These are phyloP conservation scores for Gadopsis marmoratus DNA, from an alignment of 2,797 vertebrate genomes.

Conservation along the genomic window DNA sequence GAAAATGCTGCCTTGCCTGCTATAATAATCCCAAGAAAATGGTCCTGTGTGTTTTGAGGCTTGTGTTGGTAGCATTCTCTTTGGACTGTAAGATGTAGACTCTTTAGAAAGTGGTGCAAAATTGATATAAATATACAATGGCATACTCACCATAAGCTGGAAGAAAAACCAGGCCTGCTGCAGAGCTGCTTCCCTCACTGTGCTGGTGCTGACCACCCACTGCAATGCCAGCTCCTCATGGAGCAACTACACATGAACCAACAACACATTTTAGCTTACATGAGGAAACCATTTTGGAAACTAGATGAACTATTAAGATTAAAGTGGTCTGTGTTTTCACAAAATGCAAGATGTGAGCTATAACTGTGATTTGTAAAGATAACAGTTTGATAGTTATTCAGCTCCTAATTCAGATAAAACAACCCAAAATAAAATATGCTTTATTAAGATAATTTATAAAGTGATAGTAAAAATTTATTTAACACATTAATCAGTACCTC, in stretches of 20 bases:
- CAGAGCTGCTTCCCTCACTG: constrained; percentile 89
- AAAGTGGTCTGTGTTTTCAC: background rate
- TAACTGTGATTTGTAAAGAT: constrained; percentile 13
- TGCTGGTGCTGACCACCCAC: constrained; percentile 93
- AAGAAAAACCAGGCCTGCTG: constrained; percentile 97
- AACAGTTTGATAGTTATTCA: background rate
- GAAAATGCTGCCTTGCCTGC: background rate
- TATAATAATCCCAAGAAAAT: background rate
- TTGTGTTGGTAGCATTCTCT: background rate
- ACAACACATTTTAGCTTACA: constrained; percentile 39
- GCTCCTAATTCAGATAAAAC: background rate
- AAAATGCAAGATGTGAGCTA: background rate
- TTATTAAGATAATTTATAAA: background rate
- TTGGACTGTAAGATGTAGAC: background rate
- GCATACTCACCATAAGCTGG: constrained; percentile 89
- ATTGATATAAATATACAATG: background rate
- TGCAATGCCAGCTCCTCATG: constrained; percentile 94
- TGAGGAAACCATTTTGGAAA: background rate
- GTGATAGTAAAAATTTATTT: background rate
- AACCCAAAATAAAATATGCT: background rate
- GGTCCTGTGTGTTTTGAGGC: background rate
- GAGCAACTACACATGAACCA: constrained; percentile 84
- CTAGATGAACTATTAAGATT: constrained; percentile 11
- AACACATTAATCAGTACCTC: background rate
- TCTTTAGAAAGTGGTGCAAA: background rate